Conservation (phyloP, 2,113 vertebrate genomes). For the Leptobrachium leishanense region DNA sequence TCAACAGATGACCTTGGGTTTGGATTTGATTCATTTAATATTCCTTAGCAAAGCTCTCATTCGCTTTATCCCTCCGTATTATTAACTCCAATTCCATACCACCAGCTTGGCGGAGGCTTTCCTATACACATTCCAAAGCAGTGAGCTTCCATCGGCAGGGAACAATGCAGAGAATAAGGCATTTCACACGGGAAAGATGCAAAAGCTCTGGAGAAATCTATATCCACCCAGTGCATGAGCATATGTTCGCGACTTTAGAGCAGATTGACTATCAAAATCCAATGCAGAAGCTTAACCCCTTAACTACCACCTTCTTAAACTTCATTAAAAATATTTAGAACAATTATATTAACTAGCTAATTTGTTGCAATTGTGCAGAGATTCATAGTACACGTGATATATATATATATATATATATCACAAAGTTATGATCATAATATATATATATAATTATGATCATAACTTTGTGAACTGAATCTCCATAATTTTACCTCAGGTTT, state of each 20-base stretch:
- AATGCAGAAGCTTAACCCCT: constrained; percentile 18
- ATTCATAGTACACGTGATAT: too few species aligned
- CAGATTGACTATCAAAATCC: constrained; percentile 16
- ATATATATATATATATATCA: too few species aligned
- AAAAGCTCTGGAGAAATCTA: constrained; percentile 20
- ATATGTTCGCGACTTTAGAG: constrained; percentile 25
- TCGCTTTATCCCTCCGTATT: constrained; percentile 42
- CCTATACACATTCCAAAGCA: constrained; percentile 39
- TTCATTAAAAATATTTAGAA: too few species aligned
- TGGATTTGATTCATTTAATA: constrained; percentile 36
- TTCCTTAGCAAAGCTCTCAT: constrained; percentile 15
- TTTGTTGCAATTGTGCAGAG: too few species aligned
- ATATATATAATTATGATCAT: too few species aligned
- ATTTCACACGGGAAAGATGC: constrained; percentile 46
- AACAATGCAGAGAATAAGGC: constrained; percentile 12
- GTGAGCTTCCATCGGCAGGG: constrained; percentile 33
- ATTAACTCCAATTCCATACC: constrained; percentile 41
- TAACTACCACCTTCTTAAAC: too few species aligned
- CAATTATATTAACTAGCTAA: too few species aligned
- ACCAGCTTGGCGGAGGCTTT: constrained; percentile 48
- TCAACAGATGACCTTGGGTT: constrained; percentile 41
- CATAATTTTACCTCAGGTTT: too few species aligned
- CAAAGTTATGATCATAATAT: too few species aligned
- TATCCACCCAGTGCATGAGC: constrained; percentile 1
- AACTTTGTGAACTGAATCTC: too few species aligned